Conservation (phyloP, 2,888 invertebrate species). For the Punctoribates punctum region DNA sequence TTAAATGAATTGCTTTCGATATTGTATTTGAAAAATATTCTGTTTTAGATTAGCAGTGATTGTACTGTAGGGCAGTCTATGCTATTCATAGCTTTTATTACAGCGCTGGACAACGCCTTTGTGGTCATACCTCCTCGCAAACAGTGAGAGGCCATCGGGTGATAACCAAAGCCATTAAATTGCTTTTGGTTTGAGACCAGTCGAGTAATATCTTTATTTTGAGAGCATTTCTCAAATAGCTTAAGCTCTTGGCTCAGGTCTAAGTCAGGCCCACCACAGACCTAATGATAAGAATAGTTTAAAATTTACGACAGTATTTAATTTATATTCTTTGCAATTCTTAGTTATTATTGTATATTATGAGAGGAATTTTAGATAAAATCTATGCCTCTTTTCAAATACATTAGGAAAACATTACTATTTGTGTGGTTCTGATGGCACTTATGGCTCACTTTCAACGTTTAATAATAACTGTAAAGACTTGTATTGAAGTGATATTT, state of each 20-base stretch:
- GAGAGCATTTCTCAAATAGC: not conserved
- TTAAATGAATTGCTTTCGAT: too few species aligned
- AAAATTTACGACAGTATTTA: constrained; percentile 20
- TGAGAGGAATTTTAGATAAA: not conserved
- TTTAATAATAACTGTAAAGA: constrained; percentile 18
- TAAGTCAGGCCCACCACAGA: constrained; percentile 21
- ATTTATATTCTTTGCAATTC: constrained; percentile 16
- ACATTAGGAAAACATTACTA: constrained; percentile 9
- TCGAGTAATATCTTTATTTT: constrained; percentile 11
- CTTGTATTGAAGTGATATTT: constrained; percentile 7
- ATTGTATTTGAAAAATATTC: too few species aligned
- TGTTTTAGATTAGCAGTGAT: not conserved
- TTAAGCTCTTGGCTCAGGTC: not conserved
- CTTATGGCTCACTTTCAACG: not conserved
- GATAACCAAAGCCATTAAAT: constrained; percentile 32
- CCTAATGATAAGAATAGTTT: constrained; percentile 16
- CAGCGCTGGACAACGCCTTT: constrained; percentile 19
- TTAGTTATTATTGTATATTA: not conserved
- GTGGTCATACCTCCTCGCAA: constrained; percentile 11
- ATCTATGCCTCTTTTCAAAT: constrained; percentile 3
- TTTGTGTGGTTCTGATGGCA: constrained; percentile 7
- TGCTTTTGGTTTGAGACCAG: constrained; percentile 20
- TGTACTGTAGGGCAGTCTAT: constrained; percentile 20
- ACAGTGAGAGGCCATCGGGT: constrained; percentile 25
- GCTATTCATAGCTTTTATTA: constrained; percentile 11